A percentile compares a stretch with the other conserved stretches of the same genome.
phyloP scores from a whole-genome alignment of 2,797 vertebrate species.

The Hapalemur alaotrensis region DNA sequence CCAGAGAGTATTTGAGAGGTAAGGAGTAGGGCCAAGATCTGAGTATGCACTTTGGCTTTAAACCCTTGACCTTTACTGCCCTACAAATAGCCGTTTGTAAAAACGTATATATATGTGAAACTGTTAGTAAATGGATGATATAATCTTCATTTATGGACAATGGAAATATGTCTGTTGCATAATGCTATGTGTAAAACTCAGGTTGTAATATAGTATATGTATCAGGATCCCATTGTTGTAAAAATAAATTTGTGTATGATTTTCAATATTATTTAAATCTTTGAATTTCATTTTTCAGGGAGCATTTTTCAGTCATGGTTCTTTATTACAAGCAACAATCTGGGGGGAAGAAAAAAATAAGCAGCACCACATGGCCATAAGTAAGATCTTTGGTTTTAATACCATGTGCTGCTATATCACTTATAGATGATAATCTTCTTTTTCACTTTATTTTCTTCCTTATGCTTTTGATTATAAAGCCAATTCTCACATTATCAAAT shows the following conservation, averaged over 20 bases:
- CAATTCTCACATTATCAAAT: background rate
- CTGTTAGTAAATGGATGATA: background rate
- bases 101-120: background rate
- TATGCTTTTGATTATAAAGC: conserved; percentile 4
- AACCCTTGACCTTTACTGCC: background rate
- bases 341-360: background rate
- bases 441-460: background rate
- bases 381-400: background rate
- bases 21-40: background rate
- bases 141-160: background rate
- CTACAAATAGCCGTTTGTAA: background rate
- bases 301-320: background rate
- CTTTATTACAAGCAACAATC: background rate
- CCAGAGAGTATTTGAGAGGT: background rate
- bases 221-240: background rate
- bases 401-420: background rate
- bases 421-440: background rate
- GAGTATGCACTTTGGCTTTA: background rate
- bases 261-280: background rate
- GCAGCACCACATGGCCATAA: background rate
- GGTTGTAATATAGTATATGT: background rate
- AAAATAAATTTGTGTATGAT: background rate
- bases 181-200: background rate
- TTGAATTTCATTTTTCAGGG: conserved; percentile 23
- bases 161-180: background rate